Evolutionary conservation across 92 coral and sea anemone species (phyloP).

Genomic region (Pocillopora grandis): DNA sequence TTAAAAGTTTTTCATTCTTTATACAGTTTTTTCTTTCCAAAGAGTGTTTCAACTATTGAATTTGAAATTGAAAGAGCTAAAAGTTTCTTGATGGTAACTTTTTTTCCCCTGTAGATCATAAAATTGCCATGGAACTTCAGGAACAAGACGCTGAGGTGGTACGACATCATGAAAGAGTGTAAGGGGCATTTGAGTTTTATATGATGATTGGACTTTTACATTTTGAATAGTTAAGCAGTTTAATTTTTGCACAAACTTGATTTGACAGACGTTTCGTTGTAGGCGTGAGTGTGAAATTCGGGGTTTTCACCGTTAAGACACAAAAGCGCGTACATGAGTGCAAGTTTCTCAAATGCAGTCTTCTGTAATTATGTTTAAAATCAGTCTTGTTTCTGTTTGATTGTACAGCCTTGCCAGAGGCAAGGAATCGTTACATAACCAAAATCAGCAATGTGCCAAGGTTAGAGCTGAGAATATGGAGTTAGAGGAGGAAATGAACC

Average conservation of each 20-base stretch:
- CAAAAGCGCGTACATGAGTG: no score
- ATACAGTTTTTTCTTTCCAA: no score
- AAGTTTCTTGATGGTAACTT: background rate
- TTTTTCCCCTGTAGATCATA: slow-evolving; percentile 46
- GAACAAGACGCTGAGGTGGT: slow-evolving; percentile 68
- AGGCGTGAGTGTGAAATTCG: no score
- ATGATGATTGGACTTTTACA: background rate
- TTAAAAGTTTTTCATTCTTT: no score
- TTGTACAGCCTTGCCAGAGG: slow-evolving; percentile 59
- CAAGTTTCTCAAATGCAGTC: no score
- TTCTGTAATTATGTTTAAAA: background rate
- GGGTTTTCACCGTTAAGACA: no score
- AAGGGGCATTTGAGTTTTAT: slow-evolving; percentile 1
- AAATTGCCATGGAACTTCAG: slow-evolving; percentile 40
- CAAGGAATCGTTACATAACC: slow-evolving; percentile 62
- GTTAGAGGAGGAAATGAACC: slow-evolving; percentile 82
- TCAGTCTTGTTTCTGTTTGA: background rate
- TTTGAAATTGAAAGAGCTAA: no score
- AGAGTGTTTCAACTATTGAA: no score
- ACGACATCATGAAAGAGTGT: slow-evolving; percentile 75
- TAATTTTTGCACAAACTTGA: no score
- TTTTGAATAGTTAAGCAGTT: no score
- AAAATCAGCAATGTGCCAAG: slow-evolving; percentile 80
- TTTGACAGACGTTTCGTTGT: no score
- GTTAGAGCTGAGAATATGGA: slow-evolving; percentile 80